Base-by-base conservation (phyloP, 2,113 vertebrate genomes). In the Acrocephalus kingi region DNA sequence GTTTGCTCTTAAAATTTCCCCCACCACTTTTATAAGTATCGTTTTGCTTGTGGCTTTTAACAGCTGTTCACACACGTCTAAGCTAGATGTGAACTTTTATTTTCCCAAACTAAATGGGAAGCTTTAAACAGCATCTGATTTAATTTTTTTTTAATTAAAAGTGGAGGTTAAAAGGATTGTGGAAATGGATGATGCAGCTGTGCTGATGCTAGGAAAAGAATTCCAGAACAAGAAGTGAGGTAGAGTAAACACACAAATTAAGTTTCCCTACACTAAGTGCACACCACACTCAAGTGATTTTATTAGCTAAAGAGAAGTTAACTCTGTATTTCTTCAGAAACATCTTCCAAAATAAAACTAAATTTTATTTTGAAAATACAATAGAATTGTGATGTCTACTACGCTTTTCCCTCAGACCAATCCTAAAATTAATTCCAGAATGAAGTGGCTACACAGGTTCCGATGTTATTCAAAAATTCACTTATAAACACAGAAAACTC, bases 81-180 rank as follows among this genome's bases (percentile, higher is more conserved):
- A 96, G 91, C 80, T 96, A 84, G 92, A 97, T 79, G 80, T 93
- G 94, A 97, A 95, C 87, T 96, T 97, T 96, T 93, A 94, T 94
- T 97, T 96, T 91, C 85, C 83, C 77, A 89, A 94, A 91, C 85
- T 96, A 91, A 96, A 94, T 2, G 80, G 75, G 80, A 97, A 93
- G 94, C 91, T 95, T 96, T 96, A 95, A 94, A 96, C 71, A 94
- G 77, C 85, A 97, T 96, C 87, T 95, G 73, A 95, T 95, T 96
- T 96, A 94, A 97, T 79, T 94, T 96, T 97, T 96, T 95, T 96
- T 97, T 94, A 96, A 97, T 97, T 97, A 97, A 97, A 96, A 95
- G 41, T 0, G 18, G 59, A 96, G 93, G 85, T 95, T 97, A 95
- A 97, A 96, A 94, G 93, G 93, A 92, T 72, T 31, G 0, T 74